Conservation (phyloP, 2,888 invertebrate species). For the Rotaria macrura region DNA sequence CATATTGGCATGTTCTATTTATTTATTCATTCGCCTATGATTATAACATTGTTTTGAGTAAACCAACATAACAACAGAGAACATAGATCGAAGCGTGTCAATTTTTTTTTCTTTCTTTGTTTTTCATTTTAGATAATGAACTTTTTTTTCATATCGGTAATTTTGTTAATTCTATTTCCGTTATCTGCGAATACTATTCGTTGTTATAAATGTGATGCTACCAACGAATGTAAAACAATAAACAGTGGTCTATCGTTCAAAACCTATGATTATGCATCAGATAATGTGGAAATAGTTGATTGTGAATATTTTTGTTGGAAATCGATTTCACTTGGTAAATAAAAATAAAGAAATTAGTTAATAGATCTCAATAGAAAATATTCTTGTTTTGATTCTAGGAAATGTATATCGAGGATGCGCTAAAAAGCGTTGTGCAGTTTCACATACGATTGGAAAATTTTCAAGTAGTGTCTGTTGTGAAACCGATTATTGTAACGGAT, state of each 20-base stretch:
- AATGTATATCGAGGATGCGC: conserved; percentile 16
- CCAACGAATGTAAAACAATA: background rate
- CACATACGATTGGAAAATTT: conserved; percentile 9
- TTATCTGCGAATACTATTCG: background rate
- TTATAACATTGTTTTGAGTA: background rate
- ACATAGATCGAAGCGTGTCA: too few relatives aligned
- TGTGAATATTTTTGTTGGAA: conserved; percentile 20
- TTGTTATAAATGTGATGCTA: conserved; percentile 14
- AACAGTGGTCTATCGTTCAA: background rate
- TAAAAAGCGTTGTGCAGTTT: background rate
- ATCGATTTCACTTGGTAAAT: conserved; percentile 4
- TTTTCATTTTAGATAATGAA: background rate
- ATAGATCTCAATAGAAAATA: background rate
- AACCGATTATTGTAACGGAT: background rate
- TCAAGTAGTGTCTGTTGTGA: background rate
- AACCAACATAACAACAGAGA: too few relatives aligned
- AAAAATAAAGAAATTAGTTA: background rate
- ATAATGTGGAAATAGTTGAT: conserved; percentile 7
- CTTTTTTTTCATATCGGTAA: background rate
- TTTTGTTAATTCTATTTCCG: background rate
- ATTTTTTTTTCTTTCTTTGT: background rate
- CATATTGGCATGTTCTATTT: background rate
- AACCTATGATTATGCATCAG: background rate
- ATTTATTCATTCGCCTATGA: background rate
- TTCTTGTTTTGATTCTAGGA: background rate